Evolutionary conservation across 2,113 vertebrate genomes (phyloP), one percentile per base, ranked within the genome.

Genomic region (Salvelinus namaycush): DNA sequence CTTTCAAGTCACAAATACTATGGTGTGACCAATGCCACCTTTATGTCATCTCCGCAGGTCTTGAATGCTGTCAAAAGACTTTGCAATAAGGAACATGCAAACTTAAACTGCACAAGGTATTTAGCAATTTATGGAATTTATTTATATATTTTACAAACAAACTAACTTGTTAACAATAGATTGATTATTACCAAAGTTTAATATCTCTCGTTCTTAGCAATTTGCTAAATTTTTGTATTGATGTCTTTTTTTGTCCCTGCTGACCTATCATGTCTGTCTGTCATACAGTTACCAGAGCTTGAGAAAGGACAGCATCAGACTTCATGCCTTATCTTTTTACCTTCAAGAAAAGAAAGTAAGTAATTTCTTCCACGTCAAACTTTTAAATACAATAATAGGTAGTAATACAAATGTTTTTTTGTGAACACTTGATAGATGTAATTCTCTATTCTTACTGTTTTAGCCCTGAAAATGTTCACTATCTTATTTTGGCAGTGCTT

Each of bases 331-430:
- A 49, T 89, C 88, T 62, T 91, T 88, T 73, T 93, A 88, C 77
- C 86, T 93, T 48, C 89, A 91, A 77, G 91, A 91, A 80, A 92
- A 90, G 70, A 89, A 91, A 85, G 91, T 92, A 69, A 75, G 76
- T 72, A 1, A 8, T 20, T 44, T 44, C 11, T 5, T 27, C 9
- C 9, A 44, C 9, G 39, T 44, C 8, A 44, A 44, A 44, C 39
- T 12, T 44, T 44, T 54, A 54, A 54, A 54, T 18, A 51, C 49
- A 51, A 13, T 14, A 16, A 13, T 34, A 34, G 34, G 9, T 11
- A 44, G 9, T 44, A 11, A 12, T 44, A 73, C 31, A 72, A 13
- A 29, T 9, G 6, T 59, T 20, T 7, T 22, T 67, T 12, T 67
- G 24, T 16, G 8, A 67, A n/a, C 24, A 27, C 14, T 54, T 54